Evolutionary conservation across 92 coral and sea anemone genomes (phyloP).

Genomic region (Desmophyllum pertusum): DNA sequence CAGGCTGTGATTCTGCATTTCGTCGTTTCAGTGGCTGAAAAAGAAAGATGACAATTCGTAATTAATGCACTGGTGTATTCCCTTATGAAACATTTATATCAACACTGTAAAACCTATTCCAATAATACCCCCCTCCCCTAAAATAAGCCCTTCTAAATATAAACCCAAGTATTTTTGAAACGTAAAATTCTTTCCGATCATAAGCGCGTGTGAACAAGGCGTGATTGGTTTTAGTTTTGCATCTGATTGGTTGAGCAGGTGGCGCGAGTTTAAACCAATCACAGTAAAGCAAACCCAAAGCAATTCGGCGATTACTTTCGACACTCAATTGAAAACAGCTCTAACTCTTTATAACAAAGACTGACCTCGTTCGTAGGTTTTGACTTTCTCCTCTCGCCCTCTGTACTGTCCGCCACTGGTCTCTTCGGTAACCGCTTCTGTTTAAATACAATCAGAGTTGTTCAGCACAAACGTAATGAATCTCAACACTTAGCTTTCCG

Average conservation of each 20-base stretch:
- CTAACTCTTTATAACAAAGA: too few species aligned
- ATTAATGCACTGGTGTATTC: not conserved
- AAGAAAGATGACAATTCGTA: not conserved
- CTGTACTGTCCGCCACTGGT: conserved; percentile 21
- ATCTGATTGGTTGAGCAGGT: too few species aligned
- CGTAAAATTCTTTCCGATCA: too few species aligned
- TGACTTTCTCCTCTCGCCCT: not conserved
- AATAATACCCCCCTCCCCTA: not conserved
- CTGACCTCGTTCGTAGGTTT: conserved; percentile 26
- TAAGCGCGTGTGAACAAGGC: too few species aligned
- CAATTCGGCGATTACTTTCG: too few species aligned
- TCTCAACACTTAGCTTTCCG: not conserved
- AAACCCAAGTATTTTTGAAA: too few species aligned
- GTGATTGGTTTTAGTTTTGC: too few species aligned
- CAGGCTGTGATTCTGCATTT: conserved; percentile 38
- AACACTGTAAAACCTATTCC: not conserved
- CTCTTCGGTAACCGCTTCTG: conserved; percentile 19
- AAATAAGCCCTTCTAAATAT: too few species aligned
- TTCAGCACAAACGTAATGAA: not conserved
- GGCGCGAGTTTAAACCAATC: too few species aligned
- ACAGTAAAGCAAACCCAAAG: too few species aligned
- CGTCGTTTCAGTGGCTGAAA: conserved; percentile 52
- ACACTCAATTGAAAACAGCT: too few species aligned
- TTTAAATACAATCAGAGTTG: not conserved
- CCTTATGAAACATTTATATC: not conserved